Conservation (phyloP, 2,888 invertebrate species). For the Ephialtes manifestator region DNA sequence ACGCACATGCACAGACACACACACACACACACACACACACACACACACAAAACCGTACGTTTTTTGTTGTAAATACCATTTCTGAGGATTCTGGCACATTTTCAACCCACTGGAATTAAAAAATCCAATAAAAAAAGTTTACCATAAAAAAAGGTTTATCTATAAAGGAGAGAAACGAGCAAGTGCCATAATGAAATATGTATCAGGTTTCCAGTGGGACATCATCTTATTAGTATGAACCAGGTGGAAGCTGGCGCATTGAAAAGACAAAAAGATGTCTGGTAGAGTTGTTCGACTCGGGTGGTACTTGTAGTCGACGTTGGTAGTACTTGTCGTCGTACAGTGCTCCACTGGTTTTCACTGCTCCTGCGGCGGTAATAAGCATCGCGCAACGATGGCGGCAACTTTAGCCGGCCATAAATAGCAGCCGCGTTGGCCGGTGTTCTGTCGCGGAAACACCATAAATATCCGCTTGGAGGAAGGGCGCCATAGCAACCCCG, state of each 20-base stretch:
- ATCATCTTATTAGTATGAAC: too few relatives aligned
- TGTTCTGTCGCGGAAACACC: conserved; percentile 65
- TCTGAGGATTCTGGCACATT: too few relatives aligned
- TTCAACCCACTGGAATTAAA: too few relatives aligned
- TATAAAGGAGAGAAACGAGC: too few relatives aligned
- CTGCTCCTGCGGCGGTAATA: conserved; percentile 56
- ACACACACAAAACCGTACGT: too few relatives aligned
- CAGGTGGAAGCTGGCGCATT: too few relatives aligned
- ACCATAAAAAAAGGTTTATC: too few relatives aligned
- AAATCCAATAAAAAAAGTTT: too few relatives aligned
- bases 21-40: too few relatives aligned
- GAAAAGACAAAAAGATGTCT: neutral
- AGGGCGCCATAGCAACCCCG: conserved; percentile 50
- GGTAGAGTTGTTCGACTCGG: neutral
- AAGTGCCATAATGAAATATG: neutral
- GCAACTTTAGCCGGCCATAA: conserved; percentile 66
- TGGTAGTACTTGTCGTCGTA: neutral
- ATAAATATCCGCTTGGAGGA: conserved; percentile 65
- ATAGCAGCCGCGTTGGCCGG: conserved; percentile 63
- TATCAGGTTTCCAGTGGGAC: neutral
- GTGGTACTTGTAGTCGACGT: neutral
- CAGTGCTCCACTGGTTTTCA: conserved; percentile 3
- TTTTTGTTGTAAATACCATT: too few relatives aligned
- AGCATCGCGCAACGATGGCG: conserved; percentile 44
- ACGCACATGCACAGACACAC: too few relatives aligned